Base-by-base conservation (phyloP, 2,888 invertebrate species). In the Plutella xylostella region DNA sequence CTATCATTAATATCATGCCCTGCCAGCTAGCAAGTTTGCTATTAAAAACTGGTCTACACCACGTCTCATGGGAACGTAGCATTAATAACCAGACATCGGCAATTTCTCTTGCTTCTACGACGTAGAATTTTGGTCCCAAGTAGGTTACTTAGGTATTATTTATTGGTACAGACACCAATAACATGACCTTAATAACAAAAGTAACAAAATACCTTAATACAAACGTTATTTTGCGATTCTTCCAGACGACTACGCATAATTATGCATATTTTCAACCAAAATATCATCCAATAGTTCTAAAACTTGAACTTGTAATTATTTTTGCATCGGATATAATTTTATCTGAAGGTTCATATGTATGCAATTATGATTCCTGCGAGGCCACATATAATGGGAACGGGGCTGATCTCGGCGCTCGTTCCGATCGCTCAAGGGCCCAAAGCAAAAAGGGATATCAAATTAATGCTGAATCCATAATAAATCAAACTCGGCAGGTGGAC, bases 381-480 rank as follows among this genome's bases (percentile, higher is more conserved):
- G 73, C 72, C 71, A 71, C 72, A 71, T 77, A 77, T 82, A 80
- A 82, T 78, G 74, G 79, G 60, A 71, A 65, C 67, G 60, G 69
- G 63, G 63, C 66, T 65, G 66, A 64, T 66, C 75, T 68, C 66
- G 62, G 58, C 65, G 68, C 69, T 67, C 72, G 72, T 65, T 68
- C 66, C 58, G 60, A 80, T 74, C 77, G 83, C 83, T 80, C 68
- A 77, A 80, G 83, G 83, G 80, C 75, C 65, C 64, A 66, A 58
- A 65, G 75, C 78, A 79, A 78, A 78, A 80, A 79, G 80, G 83
- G 73, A 82, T 82, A 83, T 82, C 82, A 82, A 82, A 83, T 83
- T 83, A 83, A 80, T 83, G 77, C 72, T 79, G 82, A 82, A 82
- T 83, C 74, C 80, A 79, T 82, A 80, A 83, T 83, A 83, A 83